Base-by-base conservation (phyloP, 2,888 invertebrate genomes). In the Hydrotaea cyrtoneurina region DNA sequence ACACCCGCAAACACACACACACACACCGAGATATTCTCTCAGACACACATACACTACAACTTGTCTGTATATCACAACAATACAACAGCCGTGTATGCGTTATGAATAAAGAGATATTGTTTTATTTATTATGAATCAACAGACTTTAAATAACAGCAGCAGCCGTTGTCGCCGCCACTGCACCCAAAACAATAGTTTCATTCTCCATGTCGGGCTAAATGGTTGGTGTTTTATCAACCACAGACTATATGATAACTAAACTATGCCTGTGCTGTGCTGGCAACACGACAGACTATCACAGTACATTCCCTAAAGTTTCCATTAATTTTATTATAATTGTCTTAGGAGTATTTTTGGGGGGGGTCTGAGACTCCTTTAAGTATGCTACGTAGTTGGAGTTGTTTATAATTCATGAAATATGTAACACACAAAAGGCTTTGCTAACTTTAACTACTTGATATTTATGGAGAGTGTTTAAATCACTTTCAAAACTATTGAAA, bases 81-180 rank as follows among this genome's bases (percentile, higher is more conserved):
- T 46, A 43, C 39, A n/a, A 23, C n/a, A 39, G 43, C 59, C 1
- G 3, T 46, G 69, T 19, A 69, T 46, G 46, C 23, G 23, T 69
- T 69, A 69, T 69, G 43, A 69, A 69, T 69, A 69, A 15, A 79
- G 21, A 73, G 78, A 78, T 74, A 82, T 85, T 80, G 79, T 82
- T 80, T 85, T 80, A 80, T 85, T 73, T 82, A 77, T 80, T 82
- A 78, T 85, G 73, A 82, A 85, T 85, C 85, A 82, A 82, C 85
- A 82, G 82, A 85, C 79, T 77, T 79, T 79, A 80, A 76, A 78
- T 73, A 84, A 82, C 59, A 82, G 79, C 82, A 78, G 59, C 59
- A 72, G 21, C 74, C 15, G 19, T 17, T 43, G 1, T 8, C 23
- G 23, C 10, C 57, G 23, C 19, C 57, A 43, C 43, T 43, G 15